Base-by-base conservation (phyloP, 2,888 invertebrate genomes). In the Ceriagrion tenellum region DNA sequence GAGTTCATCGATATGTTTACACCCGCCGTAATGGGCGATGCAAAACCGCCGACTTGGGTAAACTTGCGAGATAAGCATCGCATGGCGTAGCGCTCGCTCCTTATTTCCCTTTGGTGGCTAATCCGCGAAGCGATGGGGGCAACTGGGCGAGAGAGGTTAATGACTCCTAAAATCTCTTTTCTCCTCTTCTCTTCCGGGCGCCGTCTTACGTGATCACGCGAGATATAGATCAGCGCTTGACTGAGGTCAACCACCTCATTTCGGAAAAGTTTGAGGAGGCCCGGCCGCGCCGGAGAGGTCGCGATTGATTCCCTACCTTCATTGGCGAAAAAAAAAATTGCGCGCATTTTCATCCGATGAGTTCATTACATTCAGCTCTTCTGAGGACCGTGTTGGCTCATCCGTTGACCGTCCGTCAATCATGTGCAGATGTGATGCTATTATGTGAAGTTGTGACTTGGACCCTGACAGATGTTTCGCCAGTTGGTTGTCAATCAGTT, bases 161-260 rank as follows among this genome's bases (percentile, higher is more conserved):
- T 69, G 93, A 93, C 93, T 47, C 69, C 69, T 93, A 74, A 40
- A 93, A 93, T 93, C 69, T 63, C 63, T 40, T 63, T 91, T 47
- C 47, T 47, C 56, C 40, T 63, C 40, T 40, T 63, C 93, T 47
- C 69, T 93, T 93, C 93, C 93, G 93, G 93, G 47, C 47, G 63
- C 47, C 40, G 47, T 93, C 93, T 69, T 63, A 63, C 26, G 69
- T 47, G 69, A 63, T 63, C 63, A 59, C 91, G 91, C 91, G 91
- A 91, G 91, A 91, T 91, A 91, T 63, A 63, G 40, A 91, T 93
- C 93, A 47, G 69, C 93, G 63, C 40, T n/a, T 47, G 47, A 47
- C 47, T 40, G 18, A 69, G 93, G 93, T 69, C 93, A 93, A 69
- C 69, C 69, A 93, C 93, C 91, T 69, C 47, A 69, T 93, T 93